A percentile compares a stretch with the other conserved stretches of the same genome.
Evolutionary conservation across 2,113 vertebrate genomes (phyloP).

Genomic region (Anoplopoma fimbria): DNA sequence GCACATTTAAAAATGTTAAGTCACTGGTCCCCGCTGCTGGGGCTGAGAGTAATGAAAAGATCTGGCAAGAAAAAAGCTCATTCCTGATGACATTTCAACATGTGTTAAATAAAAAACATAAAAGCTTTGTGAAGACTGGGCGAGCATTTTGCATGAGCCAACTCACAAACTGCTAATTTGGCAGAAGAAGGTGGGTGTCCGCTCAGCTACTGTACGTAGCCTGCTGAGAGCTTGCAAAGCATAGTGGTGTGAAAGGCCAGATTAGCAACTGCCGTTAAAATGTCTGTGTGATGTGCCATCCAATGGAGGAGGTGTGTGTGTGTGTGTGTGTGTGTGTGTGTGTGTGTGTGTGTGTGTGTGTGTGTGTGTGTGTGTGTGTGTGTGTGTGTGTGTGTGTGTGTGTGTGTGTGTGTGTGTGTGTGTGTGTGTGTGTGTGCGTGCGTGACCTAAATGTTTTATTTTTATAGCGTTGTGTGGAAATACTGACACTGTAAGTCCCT

Average conservation of each 20-base stretch:
- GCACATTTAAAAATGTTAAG: neutral
- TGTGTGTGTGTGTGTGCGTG: neutral
- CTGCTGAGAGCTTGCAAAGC: constrained; percentile 42
- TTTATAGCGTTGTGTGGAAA: neutral
- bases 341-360: neutral
- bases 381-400: constrained; percentile 5
- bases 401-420: constrained; percentile 3
- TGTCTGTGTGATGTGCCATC: constrained; percentile 21
- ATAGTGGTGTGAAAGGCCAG: constrained; percentile 50
- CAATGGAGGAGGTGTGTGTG: constrained; percentile 12
- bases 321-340: neutral
- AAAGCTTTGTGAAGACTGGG: constrained; percentile 36
- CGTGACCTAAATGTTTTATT: neutral
- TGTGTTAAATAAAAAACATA: constrained; percentile 26
- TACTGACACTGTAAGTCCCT: neutral
- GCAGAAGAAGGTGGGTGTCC: constrained; percentile 37
- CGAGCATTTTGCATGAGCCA: constrained; percentile 28
- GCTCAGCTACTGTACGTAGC: constrained; percentile 35
- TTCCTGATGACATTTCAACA: constrained; percentile 31
- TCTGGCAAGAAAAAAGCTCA: neutral
- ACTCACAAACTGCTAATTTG: constrained; percentile 57
- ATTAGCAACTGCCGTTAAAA: constrained; percentile 45
- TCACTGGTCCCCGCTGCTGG: neutral
- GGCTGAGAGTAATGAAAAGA: neutral
- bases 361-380: neutral